A percentile compares a stretch with the other conserved stretches of the same genome.
phyloP scores from a whole-genome alignment of 1,140 invertebrate genomes.

The Eupeodes corollae region DNA sequence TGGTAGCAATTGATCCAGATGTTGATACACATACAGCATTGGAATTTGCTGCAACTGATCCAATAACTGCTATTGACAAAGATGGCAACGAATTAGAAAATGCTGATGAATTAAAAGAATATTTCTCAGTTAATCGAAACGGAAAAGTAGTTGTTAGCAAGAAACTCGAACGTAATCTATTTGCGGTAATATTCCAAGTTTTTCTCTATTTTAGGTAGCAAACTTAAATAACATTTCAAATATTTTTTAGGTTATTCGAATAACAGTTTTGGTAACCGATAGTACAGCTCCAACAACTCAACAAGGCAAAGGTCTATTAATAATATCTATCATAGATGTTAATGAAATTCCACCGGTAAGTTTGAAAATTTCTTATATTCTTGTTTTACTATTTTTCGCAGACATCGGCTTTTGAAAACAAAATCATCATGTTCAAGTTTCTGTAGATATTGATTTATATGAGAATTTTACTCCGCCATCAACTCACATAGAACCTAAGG shows the following conservation, averaged over 20 bases:
- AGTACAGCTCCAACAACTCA: slow-evolving; percentile 65
- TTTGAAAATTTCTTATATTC: background rate
- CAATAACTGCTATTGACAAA: slow-evolving; percentile 65
- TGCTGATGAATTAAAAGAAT: slow-evolving; percentile 48
- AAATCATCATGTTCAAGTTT: no score
- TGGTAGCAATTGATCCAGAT: slow-evolving; percentile 74
- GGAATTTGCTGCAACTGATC: slow-evolving; percentile 58
- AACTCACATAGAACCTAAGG: no score
- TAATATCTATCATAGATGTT: slow-evolving; percentile 79
- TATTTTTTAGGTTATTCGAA: slow-evolving; percentile 17
- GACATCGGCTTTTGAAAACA: no score
- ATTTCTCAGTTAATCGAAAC: slow-evolving; percentile 57
- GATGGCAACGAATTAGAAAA: slow-evolving; percentile 63
- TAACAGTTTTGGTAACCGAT: slow-evolving; percentile 72
- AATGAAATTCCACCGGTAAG: slow-evolving; percentile 48
- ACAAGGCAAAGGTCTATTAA: slow-evolving; percentile 61
- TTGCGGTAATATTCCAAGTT: slow-evolving; percentile 17
- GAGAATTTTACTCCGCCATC: no score
- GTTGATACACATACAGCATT: slow-evolving; percentile 54
- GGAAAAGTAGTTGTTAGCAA: slow-evolving; percentile 58
- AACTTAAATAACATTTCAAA: background rate
- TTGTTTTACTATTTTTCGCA: no score
- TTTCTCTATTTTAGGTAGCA: background rate
- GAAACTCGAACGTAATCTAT: slow-evolving; percentile 29
- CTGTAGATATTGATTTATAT: no score